Base-by-base conservation (phyloP, 2,888 invertebrate genomes). In the Cheilosia pagana region DNA sequence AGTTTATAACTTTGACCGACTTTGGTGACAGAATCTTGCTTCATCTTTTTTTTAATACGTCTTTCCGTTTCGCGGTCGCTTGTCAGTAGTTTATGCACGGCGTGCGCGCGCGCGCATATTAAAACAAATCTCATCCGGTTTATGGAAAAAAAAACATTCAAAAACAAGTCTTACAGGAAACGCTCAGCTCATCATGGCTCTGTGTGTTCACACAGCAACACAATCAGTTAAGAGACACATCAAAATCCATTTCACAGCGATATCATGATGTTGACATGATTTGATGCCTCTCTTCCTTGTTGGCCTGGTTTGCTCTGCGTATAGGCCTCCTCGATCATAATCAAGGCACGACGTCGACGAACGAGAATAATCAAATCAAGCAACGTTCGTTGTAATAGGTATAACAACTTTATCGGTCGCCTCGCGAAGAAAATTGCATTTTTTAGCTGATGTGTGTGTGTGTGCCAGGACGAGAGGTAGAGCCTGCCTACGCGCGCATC, bases 211-310 rank as follows among this genome's bases (percentile, higher is more conserved):
- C 45, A 72, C 12, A 62, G n/a, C 48, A 63, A 35, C 55, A 75
- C 63, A 76, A 81, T 85, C 85, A 81, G 85, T 81, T 85, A 85
- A 85, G 71, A 85, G 75, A 81, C 85, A 81, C 75, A 85, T 81
- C 85, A 85, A 85, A 81, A 85, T 81, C 85, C 85, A 76, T 85
- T 79, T 76, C 67, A 76, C 70, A 81, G 81, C 75, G 79, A 85
- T 71, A 85, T 81, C 81, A 71, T 60, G 85, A 81, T 85, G 85
- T 85, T 81, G 85, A 81, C 85, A 85, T 81, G 85, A 85, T 85
- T 81, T 81, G 81, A 85, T 70, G 71, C 19, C 55, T 81, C 81
- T 85, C 81, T 85, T 85, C 85, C 85, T 81, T 85, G 85, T 85
- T 79, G 68, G 41, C 68, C 85, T 65, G 65, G 75, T 81, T 70